Evolutionary conservation across 2,888 invertebrate genomes (phyloP), one percentile per base, ranked within the genome.

Genomic region (Danaus chrysippus): DNA sequence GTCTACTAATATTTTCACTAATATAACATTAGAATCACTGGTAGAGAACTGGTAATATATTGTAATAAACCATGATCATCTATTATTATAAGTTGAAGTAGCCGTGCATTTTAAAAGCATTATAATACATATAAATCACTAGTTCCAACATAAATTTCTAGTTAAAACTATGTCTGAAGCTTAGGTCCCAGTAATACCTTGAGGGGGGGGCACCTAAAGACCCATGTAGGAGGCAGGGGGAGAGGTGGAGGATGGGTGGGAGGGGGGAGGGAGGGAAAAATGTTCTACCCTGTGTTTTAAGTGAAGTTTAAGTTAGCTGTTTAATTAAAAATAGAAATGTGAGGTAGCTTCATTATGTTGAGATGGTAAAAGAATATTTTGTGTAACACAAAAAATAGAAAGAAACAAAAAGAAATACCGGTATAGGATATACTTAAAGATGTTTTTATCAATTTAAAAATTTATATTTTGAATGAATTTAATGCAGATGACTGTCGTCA

Each of bases 151-250:
- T 61, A 61, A 61, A 61, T 61, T 61, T 34, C 42, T 57, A 54
- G 53, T 57, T 60, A 54, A 60, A 60, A 60, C 59, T 54, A 56
- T 53, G 57, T 61, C 61, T 57, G 57, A 54, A 54, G 55, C 59
- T 58, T 59, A 68, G 66, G 61, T 63, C 61, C 42, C 54, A 65
- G 65, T 66, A 66, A 70, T 69, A 65, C 66, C 69, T 70, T 73
- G 54, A 62, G 59, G 61, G 64, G 59, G 68, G 68, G 66, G 66
- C 81, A 87, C 84, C 86, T 85, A 84, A 83, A 81, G 81, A 78
- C 76, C 76, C 77, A 80, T 65, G 78, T 78, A 77, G 77, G 72
- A 68, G 69, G 66, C 71, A 70, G 69, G 67, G 68, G 68, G 63
- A 69, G 68, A 68, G 70, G 61, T 68, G 72, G 70, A 34, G 65